Evolutionary conservation across 2,113 vertebrate genomes (phyloP).

Genomic region (Picathartes gymnocephalus): DNA sequence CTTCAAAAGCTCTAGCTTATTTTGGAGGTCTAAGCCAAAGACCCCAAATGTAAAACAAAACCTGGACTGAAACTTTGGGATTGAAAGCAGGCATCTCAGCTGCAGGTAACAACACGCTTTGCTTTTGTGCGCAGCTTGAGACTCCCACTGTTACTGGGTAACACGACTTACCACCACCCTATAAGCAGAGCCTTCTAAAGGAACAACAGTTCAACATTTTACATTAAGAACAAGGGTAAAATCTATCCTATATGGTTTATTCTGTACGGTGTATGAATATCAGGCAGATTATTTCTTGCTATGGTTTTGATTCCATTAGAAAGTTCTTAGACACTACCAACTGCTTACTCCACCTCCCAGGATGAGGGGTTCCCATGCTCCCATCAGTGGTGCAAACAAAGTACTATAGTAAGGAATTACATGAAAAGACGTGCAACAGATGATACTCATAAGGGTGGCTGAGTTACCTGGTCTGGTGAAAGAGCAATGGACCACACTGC

Average conservation of each 20-base stretch:
- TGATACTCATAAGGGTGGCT: not conserved
- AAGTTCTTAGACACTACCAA: not conserved
- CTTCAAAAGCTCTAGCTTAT: not conserved
- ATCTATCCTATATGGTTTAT: not conserved
- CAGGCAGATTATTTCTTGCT: not conserved
- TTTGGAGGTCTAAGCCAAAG: not conserved
- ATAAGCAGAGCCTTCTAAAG: not conserved
- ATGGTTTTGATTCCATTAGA: not conserved
- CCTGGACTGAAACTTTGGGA: not conserved
- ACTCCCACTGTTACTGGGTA: not conserved
- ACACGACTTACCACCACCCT: not conserved
- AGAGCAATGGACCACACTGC: constrained; percentile 90
- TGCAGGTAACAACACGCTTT: not conserved
- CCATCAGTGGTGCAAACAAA: not conserved
- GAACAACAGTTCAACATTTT: not conserved
- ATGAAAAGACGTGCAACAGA: not conserved
- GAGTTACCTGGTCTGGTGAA: constrained; percentile 90
- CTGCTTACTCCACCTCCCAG: not conserved
- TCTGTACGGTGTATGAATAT: not conserved
- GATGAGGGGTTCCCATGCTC: not conserved
- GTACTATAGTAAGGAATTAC: not conserved
- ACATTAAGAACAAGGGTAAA: not conserved
- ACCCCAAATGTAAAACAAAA: not conserved
- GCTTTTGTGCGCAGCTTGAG: not conserved
- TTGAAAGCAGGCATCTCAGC: not conserved